Base-by-base conservation (phyloP, 2,888 invertebrate genomes). In the Polia nebulosa region DNA sequence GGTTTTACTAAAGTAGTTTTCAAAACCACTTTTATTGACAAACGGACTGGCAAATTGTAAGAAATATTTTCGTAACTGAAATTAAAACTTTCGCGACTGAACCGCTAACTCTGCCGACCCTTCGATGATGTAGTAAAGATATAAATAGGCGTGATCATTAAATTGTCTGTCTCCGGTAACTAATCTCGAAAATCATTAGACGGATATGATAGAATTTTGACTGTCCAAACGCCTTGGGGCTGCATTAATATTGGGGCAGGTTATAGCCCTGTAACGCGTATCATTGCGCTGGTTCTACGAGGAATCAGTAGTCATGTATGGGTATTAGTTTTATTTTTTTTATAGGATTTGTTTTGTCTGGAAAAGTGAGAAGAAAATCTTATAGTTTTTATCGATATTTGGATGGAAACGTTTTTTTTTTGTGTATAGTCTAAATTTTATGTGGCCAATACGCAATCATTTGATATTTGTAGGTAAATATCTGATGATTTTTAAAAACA, bases 121-220 rank as follows among this genome's bases (percentile, higher is more conserved):
- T 17, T 39, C 17, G 2, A 39, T 36, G 36, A 36, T 36, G 36
- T n/a, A n/a, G n/a, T n/a, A n/a, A n/a, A n/a, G 13, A 25, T 22
- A 29, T 44, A 15, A 55, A 59, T n/a, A n/a, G 11, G 25, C 9
- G 51, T 25, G n/a, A 25, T 34, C n/a, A 56, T 45, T 20, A n/a
- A 36, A 55, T 52, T 36, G 17, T 34, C 36, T 22, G 52, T 45
- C 34, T 58, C 36, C 27, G 47, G 0, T 11, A 15, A 58, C 44
- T 41, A 76, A 80, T 80, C 49, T 76, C 57, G n/a, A 59, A 80
- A 76, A 70, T 20, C 72, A 80, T 44, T 70, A 45, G 15, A 62
- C 56, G 56, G 77, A 29, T 52, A 0, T 83, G 62, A 83, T 66
- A 53, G 32, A 70, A 70, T 80, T 80, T 76, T 63, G 72, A 51